Conservation (phyloP, 2,797 vertebrate species). For the Enteromius afrohamiltoni region DNA sequence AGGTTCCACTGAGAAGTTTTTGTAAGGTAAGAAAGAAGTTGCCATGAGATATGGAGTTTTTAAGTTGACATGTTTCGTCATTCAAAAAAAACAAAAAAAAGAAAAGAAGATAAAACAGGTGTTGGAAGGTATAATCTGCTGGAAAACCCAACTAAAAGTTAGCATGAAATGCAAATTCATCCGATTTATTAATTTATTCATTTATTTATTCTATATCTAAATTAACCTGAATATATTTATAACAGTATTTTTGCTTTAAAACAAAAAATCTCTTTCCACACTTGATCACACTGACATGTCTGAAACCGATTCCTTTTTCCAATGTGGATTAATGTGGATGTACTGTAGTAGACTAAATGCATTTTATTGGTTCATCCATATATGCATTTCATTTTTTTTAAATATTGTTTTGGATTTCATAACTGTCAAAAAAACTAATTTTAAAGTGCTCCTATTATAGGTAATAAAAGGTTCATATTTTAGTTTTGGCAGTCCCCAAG, state of each 20-base stretch:
- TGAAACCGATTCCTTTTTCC: neutral
- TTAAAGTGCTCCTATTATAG: no score
- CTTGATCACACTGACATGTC: neutral
- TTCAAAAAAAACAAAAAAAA: neutral
- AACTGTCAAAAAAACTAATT: neutral
- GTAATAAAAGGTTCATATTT: no score
- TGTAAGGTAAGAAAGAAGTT: slow-evolving; percentile 41
- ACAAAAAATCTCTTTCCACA: neutral
- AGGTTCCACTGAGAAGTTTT: slow-evolving; percentile 23
- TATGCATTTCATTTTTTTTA: neutral
- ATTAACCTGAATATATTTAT: neutral
- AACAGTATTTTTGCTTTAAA: neutral
- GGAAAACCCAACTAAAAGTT: neutral
- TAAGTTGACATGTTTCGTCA: slow-evolving; percentile 35
- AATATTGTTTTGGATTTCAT: neutral
- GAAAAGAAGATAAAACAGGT: neutral
- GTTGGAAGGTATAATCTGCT: neutral
- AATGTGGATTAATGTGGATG: neutral
- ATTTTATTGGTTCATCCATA: neutral
- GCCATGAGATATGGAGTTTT: slow-evolving; percentile 23
- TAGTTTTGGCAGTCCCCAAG: no score
- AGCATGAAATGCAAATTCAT: neutral
- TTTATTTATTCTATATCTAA: no score
- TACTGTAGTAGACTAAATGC: neutral
- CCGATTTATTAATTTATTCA: no score